Conservation (phyloP, 1,140 invertebrate genomes). For the Pseudoatta argentina region DNA sequence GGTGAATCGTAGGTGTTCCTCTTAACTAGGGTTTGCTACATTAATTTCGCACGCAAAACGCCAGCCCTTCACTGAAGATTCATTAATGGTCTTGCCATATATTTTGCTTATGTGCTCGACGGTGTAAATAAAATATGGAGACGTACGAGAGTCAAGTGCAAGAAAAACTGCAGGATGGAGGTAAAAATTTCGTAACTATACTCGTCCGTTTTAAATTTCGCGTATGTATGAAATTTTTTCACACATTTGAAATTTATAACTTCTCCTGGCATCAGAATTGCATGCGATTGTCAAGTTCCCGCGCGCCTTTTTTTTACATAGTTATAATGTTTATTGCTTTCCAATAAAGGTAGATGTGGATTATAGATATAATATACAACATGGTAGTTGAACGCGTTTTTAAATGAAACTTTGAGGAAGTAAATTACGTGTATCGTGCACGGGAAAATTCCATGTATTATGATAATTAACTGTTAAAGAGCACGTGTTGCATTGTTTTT, state of each 20-base stretch:
- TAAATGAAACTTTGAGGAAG: background rate
- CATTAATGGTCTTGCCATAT: background rate
- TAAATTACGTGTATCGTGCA: background rate
- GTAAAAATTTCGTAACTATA: constrained; percentile 71
- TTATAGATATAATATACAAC: constrained; percentile 5
- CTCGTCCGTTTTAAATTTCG: constrained; percentile 25
- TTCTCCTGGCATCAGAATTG: constrained; percentile 22
- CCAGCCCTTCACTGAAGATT: background rate
- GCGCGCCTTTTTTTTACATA: background rate
- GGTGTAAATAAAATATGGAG: constrained; percentile 77
- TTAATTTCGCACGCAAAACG: constrained; percentile 24
- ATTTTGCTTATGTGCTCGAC: background rate
- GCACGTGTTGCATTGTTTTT: constrained; percentile 1
- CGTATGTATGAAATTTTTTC: background rate
- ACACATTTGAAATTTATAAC: background rate
- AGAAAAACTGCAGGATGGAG: constrained; percentile 77
- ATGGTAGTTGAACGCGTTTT: constrained; percentile 36
- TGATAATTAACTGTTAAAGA: background rate
- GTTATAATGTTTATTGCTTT: background rate
- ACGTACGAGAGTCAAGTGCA: constrained; percentile 65
- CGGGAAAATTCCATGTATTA: background rate
- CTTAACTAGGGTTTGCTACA: background rate
- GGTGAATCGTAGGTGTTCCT: constrained; percentile 15
- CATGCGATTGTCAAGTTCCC: constrained; percentile 15
- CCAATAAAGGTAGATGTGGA: background rate